Conservation (phyloP, 2,888 invertebrate genomes). For the Glyphotaelius pellucidus region DNA sequence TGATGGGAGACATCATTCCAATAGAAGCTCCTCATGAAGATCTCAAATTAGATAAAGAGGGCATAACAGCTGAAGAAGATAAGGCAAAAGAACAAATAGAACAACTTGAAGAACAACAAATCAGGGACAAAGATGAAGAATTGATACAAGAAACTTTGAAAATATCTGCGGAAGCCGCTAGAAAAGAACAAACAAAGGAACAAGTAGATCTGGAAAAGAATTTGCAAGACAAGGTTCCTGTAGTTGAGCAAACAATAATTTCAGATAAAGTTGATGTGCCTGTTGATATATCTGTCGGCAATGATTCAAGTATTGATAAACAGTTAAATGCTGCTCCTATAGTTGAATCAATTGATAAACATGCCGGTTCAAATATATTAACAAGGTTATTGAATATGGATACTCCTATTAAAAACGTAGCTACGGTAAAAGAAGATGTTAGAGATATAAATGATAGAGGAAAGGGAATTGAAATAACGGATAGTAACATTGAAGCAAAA, state of each 20-base stretch:
- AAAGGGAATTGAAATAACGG: background rate
- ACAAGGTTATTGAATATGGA: background rate
- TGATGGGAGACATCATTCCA: slow-evolving; percentile 58
- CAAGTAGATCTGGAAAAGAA: background rate
- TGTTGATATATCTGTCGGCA: background rate
- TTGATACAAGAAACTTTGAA: background rate
- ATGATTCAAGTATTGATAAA: background rate
- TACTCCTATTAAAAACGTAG: background rate
- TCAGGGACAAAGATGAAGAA: background rate
- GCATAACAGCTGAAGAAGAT: background rate
- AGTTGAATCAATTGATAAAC: background rate
- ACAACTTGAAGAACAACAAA: slow-evolving; percentile 28
- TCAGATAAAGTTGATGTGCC: background rate
- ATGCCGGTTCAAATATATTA: background rate
- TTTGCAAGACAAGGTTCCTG: background rate
- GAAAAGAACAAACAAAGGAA: background rate
- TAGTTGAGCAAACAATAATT: background rate
- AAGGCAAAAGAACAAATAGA: slow-evolving; percentile 22
- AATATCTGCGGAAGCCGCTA: slow-evolving; percentile 7
- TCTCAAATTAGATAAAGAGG: slow-evolving; percentile 2
- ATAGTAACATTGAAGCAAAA: background rate
- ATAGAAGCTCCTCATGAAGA: slow-evolving; percentile 45
- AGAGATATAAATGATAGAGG: background rate
- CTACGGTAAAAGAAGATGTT: background rate
- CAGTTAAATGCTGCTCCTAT: background rate